Base-by-base conservation (phyloP, 2,797 vertebrate species). In the Xiphorhynchus erythropygius region DNA sequence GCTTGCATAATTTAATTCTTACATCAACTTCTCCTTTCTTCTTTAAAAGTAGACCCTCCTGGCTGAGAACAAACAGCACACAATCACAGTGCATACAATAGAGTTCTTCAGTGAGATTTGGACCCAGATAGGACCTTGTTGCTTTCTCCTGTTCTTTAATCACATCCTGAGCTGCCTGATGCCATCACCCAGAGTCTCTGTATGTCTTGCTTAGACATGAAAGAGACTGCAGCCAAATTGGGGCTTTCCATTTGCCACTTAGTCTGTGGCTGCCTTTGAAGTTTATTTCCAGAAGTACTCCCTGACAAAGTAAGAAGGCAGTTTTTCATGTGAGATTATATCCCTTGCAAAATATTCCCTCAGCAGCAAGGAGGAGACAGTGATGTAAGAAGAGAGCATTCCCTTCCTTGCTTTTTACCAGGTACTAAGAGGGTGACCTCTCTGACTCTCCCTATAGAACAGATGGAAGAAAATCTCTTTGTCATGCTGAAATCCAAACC, bases 91-190 rank as follows among this genome's bases (percentile, higher is more conserved):
- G 90, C 86, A 53, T 91, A 93, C 85, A 94, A 27, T 74, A 55
- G 78, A 71, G 77, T 55, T 87, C 49, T 89, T 89, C 71, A 67
- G 70, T 71, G 77, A 94, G 83, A 88, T 94, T 56, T 93, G 95
- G 77, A 82, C 77, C 50, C 53, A 94, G 91, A 96, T 76, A 93
- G 93, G 87, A 80, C 79, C 85, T 82, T 87, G 71, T 89, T 89
- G 78, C 86, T 91, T 93, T 95, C 89, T 84, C 77, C 81, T 84
- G 67, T 82, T 84, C 95, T 94, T 88, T 93, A 94, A 95, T 96
- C 88, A 83, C 80, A 89, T 78, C 80, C 95, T 87, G 71, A 76
- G 85, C 80, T 82, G 74, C 70, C 76, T 92, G 83, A 85, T 94
- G 91, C 80, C 86, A 55, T 94, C 91, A 94, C 53, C 74, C 18